Evolutionary conservation across 30 jellyfish, hydroid and myxozoan species (phyloP), one percentile per base, ranked within the genome.

Genomic region (Calvadosia cruxmelitensis): DNA sequence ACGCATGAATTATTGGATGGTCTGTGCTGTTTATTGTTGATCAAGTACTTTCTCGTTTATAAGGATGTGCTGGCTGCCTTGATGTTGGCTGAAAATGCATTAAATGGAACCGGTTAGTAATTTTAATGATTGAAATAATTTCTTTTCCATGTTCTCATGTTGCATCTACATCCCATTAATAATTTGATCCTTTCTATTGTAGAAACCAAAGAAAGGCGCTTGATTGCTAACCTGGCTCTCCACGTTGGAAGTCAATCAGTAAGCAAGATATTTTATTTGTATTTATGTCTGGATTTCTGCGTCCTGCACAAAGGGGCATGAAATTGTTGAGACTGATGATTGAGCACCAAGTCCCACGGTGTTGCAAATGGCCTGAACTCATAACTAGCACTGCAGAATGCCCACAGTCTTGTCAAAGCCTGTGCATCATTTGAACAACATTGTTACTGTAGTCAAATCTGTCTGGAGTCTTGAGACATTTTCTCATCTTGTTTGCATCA

Each of bases 51-150:
- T 31, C 1, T 49, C 34, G 52, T 68, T 15, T 53, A 42, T 30
- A 26, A 89, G 98, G 98, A 89, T 51, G 76, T 82, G 76, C 70
- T 89, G 13, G 98, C 95, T n/a, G 98, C 98, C 7, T 71, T 68
- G 50, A 78, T 69, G 71, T 49, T 89, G 71, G 85, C 87, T 3
- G 89, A 81, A 61, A 53, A 79, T 73, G 79, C 86, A 10, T 53
- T 89, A 50, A 89, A 81, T 73, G 98, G 98, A 27, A 67, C 91
- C 27, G 97, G 97, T 87, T 15, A 57, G 0, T 24, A 0, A 57
- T 57, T 25, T 42, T 20, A 42, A 42, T 42, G 57, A 42, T 10
- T 10, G 20, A 42, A 5, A 42, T 42, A 5, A 42, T 5, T 20
- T 42, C 15, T 10, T 42, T 20, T 5, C 10, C 57, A 42, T 42